Evolutionary conservation across 2,113 vertebrate genomes (phyloP).

Genomic region (Otis tarda): DNA sequence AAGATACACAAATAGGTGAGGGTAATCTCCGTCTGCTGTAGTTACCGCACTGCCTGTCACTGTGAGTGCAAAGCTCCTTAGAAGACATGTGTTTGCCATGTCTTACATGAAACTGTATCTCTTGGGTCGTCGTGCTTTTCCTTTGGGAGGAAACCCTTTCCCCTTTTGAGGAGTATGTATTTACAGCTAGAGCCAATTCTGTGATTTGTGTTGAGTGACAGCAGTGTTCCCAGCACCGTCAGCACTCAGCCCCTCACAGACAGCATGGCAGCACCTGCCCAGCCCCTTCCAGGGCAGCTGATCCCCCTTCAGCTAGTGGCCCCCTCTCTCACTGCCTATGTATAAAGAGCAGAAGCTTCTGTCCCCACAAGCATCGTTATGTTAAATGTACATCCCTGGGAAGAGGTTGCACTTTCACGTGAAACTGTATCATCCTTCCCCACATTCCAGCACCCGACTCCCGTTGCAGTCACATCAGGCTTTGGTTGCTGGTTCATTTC

Average conservation of each 20-base stretch:
- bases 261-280: background rate
- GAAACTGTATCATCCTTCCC: background rate
- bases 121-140: background rate
- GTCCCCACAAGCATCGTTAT: rapidly evolving
- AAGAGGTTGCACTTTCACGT: background rate
- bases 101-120: background rate
- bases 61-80: background rate
- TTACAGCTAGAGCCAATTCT: background rate
- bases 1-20: background rate
- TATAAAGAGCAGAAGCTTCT: background rate
- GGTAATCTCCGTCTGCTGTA: background rate
- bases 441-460: background rate
- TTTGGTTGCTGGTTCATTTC: background rate
- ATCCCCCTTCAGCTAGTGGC: background rate
- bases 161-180: background rate
- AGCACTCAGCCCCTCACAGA: background rate
- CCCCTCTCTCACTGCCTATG: background rate
- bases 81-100: background rate
- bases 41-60: background rate
- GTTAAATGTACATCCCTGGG: background rate
- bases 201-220: background rate
- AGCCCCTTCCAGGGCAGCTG: background rate
- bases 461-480: background rate
- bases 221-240: background rate
- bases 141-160: background rate